These are phyloP conservation scores for Sebastes steindachneri DNA, from an alignment of 2,797 vertebrate genomes.

Conservation along the genomic window DNA sequence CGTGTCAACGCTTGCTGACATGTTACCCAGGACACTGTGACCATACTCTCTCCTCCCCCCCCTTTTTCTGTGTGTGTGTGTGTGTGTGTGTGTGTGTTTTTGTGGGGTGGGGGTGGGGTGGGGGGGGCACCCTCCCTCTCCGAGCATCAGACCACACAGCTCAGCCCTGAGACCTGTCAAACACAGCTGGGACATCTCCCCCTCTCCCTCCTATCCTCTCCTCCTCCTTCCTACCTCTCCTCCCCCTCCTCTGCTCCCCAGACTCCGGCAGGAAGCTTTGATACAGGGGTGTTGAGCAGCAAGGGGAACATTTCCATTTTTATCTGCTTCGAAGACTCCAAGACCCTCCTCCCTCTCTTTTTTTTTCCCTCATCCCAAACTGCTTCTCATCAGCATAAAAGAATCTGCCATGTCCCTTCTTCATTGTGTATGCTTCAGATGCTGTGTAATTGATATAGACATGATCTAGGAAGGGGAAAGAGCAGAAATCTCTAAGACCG, in stretches of 20 bases:
- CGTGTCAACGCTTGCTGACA: constrained; percentile 71
- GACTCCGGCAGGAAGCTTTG: constrained; percentile 77
- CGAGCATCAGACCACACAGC: constrained; percentile 77
- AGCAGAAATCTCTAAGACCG: constrained; percentile 51
- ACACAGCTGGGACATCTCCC: constrained; percentile 83
- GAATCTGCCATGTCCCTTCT: constrained; percentile 59
- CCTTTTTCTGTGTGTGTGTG: not conserved
- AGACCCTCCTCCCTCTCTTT: constrained; percentile 61
- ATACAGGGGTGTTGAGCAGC: constrained; percentile 72
- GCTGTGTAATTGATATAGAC: constrained; percentile 71
- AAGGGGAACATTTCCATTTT: constrained; percentile 79
- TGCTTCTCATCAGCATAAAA: constrained; percentile 80
- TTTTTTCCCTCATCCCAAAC: constrained; percentile 46
- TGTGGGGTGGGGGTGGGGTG: not conserved
- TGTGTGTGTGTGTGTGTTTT: not conserved
- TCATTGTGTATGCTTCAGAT: constrained; percentile 55
- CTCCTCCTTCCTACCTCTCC: constrained; percentile 54
- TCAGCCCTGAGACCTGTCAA: constrained; percentile 81
- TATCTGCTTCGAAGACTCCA: constrained; percentile 75
- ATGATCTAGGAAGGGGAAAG: constrained; percentile 53
- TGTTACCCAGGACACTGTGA: constrained; percentile 70
- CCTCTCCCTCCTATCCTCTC: constrained; percentile 22
- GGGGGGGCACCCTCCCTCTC: constrained; percentile 36
- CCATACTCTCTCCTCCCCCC: constrained; percentile 43
- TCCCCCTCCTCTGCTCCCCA: constrained; percentile 59